Conservation (phyloP, 37 sponge, comb jelly and placozoan species). For the Beroe ovata region DNA sequence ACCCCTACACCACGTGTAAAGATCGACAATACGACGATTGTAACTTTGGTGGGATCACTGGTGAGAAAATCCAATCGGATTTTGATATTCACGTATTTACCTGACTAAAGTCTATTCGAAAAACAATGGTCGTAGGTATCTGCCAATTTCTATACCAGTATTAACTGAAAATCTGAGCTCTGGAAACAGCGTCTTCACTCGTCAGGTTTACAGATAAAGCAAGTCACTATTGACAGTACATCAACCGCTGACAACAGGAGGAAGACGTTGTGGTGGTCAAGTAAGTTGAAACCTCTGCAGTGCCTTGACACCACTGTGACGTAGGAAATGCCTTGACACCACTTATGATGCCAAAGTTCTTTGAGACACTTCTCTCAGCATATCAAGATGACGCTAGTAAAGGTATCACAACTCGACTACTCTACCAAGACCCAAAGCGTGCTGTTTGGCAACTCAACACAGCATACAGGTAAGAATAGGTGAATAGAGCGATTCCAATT, state of each 20-base stretch:
- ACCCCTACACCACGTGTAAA: slow-evolving; percentile 10
- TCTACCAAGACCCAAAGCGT: slow-evolving; percentile 40
- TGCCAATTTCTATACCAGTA: background rate
- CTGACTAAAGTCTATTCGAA: too few species aligned
- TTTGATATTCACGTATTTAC: too few species aligned
- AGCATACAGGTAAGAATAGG: slow-evolving; percentile 52
- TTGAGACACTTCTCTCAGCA: too few species aligned
- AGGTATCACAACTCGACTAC: background rate
- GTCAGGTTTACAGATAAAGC: slow-evolving; percentile 44
- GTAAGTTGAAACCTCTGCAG: too few species aligned
- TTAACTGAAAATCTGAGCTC: background rate
- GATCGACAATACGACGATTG: background rate
- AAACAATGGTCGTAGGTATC: too few species aligned
- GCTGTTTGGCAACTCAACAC: slow-evolving; percentile 3
- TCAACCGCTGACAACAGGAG: background rate
- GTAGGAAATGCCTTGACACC: too few species aligned
- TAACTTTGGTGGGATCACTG: slow-evolving; percentile 17
- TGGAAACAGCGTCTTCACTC: background rate
- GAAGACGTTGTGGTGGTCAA: slow-evolving; percentile 12
- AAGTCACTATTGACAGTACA: background rate
- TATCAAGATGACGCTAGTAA: background rate
- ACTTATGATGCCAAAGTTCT: too few species aligned
- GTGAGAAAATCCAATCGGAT: too few species aligned
- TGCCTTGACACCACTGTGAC: too few species aligned
- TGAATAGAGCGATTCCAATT: too few species aligned